Base-by-base conservation (phyloP, 2,113 vertebrate genomes). In the Amblyornis subalaris region DNA sequence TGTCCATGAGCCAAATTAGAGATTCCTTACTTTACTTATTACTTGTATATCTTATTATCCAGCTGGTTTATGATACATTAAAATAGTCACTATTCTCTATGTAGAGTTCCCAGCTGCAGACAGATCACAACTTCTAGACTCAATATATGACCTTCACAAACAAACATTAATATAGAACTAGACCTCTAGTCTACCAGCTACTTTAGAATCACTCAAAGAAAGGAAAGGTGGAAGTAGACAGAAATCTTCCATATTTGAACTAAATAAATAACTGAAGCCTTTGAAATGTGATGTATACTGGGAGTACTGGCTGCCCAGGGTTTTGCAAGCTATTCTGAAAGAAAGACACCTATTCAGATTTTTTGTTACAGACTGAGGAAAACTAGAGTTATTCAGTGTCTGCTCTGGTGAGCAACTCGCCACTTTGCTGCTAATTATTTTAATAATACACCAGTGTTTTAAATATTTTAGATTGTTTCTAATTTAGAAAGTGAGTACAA, bases 381-480 rank as follows among this genome's bases (percentile, higher is more conserved):
- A 33, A 24, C 42, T 35, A 74, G 25, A 80, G 15, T 47, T 76
- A 16, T 50, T 83, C 53, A 33, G 6, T 60, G 28, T 71, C 40
- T 85, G 45, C 25, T 91, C 31, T 91, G 48, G 57, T 53, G 10
- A 85, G 28, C 45, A 82, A 22, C 13, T 69, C 26, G 8, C 58
- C 40, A 57, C 14, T 91, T 91, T 79, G 25, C 16, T 69, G 31
- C 8, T 83, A 79, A 93, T 91, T 88, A 65, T 79, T 90, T 93
- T 79, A 95, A 83, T 91, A 79, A 70, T 82, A 69, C 10, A 57
- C 17, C 7, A 66, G 42, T 76, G 61, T 31, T 94, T 85, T 76
- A 95, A 95, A 88, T 89, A 93, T 91, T 96, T 93, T 88, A 95
- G 18, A 19, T 36, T 65, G 58, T 61, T 93, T 90, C 88, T 90